phyloP scores from a whole-genome alignment of 2,797 vertebrate species.

The Agapornis canus region DNA sequence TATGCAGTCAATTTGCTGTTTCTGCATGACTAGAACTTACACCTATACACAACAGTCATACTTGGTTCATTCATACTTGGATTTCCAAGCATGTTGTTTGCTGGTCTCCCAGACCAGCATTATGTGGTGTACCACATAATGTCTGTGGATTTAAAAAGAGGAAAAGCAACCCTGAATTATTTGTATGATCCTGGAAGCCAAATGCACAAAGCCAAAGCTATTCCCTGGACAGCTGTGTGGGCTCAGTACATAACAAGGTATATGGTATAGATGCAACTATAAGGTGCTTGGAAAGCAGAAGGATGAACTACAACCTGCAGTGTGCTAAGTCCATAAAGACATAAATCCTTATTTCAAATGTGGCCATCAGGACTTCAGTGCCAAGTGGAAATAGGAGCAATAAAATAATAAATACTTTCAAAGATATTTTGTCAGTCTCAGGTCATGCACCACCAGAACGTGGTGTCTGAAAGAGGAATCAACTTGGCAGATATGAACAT shows the following conservation, averaged over 20 bases:
- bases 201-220: constrained; percentile 3
- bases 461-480: background rate
- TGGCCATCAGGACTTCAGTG: background rate
- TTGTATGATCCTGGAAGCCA: background rate
- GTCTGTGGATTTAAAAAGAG: background rate
- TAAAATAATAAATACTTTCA: background rate
- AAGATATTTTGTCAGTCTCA: background rate
- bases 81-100: background rate
- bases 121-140: constrained; percentile 29
- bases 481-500: background rate
- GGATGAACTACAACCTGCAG: background rate
- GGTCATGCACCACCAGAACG: background rate
- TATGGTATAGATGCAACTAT: background rate
- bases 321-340: background rate
- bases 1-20: background rate
- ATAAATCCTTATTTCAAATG: constrained; percentile 20
- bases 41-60: background rate
- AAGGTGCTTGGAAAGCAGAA: background rate
- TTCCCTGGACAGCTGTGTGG: background rate
- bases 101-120: background rate
- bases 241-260: background rate
- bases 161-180: background rate
- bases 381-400: background rate
- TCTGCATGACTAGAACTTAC: background rate
- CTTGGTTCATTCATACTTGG: background rate